phyloP scores from a whole-genome alignment of 2,888 invertebrate genomes.

The Leuctra nigra region DNA sequence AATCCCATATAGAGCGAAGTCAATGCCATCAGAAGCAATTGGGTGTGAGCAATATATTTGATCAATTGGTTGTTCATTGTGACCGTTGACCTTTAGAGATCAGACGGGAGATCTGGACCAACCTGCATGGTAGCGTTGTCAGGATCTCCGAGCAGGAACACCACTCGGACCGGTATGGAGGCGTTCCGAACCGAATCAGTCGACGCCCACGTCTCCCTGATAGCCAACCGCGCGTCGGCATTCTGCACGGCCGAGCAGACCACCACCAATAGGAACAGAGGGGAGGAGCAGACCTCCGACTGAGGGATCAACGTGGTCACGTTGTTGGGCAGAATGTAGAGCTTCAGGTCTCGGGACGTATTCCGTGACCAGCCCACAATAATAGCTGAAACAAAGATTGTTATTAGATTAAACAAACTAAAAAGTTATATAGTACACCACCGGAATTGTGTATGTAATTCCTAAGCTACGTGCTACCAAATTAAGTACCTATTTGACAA shows the following conservation, averaged over 20 bases:
- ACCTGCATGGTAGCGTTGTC: slow-evolving; percentile 50
- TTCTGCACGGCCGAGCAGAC: slow-evolving; percentile 68
- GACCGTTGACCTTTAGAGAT: too few species aligned
- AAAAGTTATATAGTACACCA: too few species aligned
- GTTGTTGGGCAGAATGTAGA: slow-evolving; percentile 64
- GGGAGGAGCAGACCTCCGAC: slow-evolving; percentile 33
- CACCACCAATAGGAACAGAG: slow-evolving; percentile 59
- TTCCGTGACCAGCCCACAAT: slow-evolving; percentile 64
- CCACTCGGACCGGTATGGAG: slow-evolving; percentile 37
- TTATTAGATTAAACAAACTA: too few species aligned
- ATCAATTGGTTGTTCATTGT: too few species aligned
- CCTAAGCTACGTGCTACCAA: too few species aligned
- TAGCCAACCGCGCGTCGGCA: slow-evolving; percentile 56
- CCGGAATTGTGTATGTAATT: too few species aligned
- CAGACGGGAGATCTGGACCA: too few species aligned
- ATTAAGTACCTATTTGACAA: too few species aligned
- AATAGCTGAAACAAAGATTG: slow-evolving; percentile 13
- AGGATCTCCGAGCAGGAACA: slow-evolving; percentile 55
- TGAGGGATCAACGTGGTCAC: slow-evolving; percentile 53
- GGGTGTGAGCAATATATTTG: too few species aligned
- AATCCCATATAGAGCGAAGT: too few species aligned
- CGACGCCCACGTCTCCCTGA: slow-evolving; percentile 62
- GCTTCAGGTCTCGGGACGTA: slow-evolving; percentile 61
- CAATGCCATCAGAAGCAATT: too few species aligned
- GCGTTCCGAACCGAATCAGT: slow-evolving; percentile 36